Conservation (phyloP, 2,888 invertebrate genomes). For the Litoditis marina region DNA sequence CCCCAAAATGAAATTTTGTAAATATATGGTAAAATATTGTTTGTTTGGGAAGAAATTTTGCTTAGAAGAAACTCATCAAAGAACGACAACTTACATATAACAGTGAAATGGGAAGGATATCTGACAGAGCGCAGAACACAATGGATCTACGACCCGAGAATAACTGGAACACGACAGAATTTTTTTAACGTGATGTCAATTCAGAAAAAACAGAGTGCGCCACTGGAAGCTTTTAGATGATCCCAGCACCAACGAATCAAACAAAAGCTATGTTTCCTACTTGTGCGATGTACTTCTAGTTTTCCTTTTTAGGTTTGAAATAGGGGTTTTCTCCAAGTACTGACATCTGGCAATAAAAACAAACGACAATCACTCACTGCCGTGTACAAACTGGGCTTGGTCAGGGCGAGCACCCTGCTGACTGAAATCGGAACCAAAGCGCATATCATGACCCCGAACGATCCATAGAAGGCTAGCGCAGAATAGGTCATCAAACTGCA, state of each 20-base stretch:
- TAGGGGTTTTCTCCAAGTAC: no score
- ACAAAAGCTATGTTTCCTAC: no score
- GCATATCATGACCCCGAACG: slow-evolving; percentile 53
- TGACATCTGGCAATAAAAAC: not conserved
- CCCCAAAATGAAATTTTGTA: no score
- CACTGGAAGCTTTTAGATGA: no score
- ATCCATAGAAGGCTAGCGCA: slow-evolving; percentile 54
- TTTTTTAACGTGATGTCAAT: not conserved
- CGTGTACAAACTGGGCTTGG: slow-evolving; percentile 34
- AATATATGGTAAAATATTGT: no score
- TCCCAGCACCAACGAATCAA: no score
- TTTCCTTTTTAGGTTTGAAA: slow-evolving; percentile 4
- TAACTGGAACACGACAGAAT: slow-evolving; percentile 39
- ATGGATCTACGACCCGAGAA: slow-evolving; percentile 41
- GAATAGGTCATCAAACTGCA: slow-evolving; percentile 29
- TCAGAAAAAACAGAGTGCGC: not conserved
- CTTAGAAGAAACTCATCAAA: no score
- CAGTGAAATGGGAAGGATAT: slow-evolving; percentile 41
- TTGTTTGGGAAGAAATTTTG: no score
- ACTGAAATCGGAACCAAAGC: slow-evolving; percentile 52
- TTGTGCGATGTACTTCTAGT: no score
- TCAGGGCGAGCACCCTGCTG: slow-evolving; percentile 43
- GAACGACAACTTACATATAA: slow-evolving; percentile 31
- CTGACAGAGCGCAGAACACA: slow-evolving; percentile 42
- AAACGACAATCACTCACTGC: slow-evolving; percentile 18